Base-by-base conservation (phyloP, 2,888 invertebrate species). In the Diarsia rubi region DNA sequence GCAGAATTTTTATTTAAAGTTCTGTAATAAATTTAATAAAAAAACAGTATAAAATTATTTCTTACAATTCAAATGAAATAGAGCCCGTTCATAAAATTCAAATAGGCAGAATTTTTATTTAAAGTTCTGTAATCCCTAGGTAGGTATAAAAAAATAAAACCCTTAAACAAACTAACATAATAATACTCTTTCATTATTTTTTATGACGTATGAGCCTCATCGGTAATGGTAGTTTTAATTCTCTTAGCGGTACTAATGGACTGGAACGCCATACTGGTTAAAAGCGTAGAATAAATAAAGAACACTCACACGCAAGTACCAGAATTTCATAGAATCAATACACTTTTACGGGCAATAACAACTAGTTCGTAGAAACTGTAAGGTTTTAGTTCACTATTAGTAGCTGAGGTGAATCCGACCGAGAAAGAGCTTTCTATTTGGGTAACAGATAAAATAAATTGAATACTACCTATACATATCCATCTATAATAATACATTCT, bases 211-310 rank as follows among this genome's bases (percentile, higher is more conserved):
- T 69, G 37, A 64, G 71, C 69, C 60, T 71, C 69, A 59, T 68
- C 37, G 65, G 64, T 65, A 67, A 63, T 73, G 54, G 47, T 68
- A 6, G 37, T 8, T 6, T 8, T 37, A 37, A 72, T 57, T 78
- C 21, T 42, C 54, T 54, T 66, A 69, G 42, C 68, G 49, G 24
- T 69, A 52, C 57, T 73, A 85, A 85, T 81, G 69, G 52, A 69
- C 59, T 60, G 59, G 63, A 83, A 65, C 83, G 69, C 57, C 66
- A 70, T 68, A 67, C 83, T 57, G 79, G 57, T 73, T 67, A 82
- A 65, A 71, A 78, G 59, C 78, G 60, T 69, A 69, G 31, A 83
- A 73, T 69, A 83, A 73, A 73, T 69, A 78, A 78, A 66, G 68
- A 54, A 62, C 77, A 49, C 24, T n/a, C 37, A 60, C 62, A 52